Percentiles rank a stretch among this genome's conserved stretches.
Conservation (phyloP, 2,797 vertebrate species). For the Sebastolobus altivelis region DNA sequence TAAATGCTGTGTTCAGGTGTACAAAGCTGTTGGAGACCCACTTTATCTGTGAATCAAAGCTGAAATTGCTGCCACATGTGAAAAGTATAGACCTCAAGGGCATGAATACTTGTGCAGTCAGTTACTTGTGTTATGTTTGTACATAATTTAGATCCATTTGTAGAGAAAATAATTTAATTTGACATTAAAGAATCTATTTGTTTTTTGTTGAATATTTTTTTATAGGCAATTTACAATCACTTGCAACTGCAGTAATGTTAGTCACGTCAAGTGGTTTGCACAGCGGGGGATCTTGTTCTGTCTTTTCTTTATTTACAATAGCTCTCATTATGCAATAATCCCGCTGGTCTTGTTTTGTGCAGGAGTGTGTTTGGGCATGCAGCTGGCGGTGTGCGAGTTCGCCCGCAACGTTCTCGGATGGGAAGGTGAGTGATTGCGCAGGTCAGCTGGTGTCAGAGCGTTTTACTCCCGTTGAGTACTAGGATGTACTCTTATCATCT, state of each 20-base stretch:
- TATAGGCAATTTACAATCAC: conserved; percentile 19
- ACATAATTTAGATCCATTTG: conserved; percentile 11
- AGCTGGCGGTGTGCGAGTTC: conserved; percentile 95
- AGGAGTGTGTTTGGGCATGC: conserved; percentile 98
- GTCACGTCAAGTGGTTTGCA: conserved; percentile 20
- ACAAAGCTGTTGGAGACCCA: not conserved
- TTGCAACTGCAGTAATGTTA: conserved; percentile 13
- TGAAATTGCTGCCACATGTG: not conserved
- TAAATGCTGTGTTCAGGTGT: not conserved
- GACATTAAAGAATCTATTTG: not conserved
- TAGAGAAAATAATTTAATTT: not conserved
- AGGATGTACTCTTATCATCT: too few relatives aligned
- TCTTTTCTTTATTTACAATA: conserved; percentile 36
- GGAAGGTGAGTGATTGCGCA: conserved; percentile 86
- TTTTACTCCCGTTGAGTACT: conserved; percentile 10
- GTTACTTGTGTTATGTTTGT: not conserved
- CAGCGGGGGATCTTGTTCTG: conserved; percentile 32
- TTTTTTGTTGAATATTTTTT: not conserved
- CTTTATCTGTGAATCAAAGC: not conserved
- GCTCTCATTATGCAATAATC: conserved; percentile 43
- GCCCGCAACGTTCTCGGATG: conserved; percentile 92
- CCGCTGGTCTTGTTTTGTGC: conserved; percentile 61
- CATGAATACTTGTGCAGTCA: not conserved
- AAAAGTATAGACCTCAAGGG: not conserved
- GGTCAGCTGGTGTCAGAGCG: not conserved